phyloP scores from a whole-genome alignment of 2,113 vertebrate species.

The Notothenia rossii region DNA sequence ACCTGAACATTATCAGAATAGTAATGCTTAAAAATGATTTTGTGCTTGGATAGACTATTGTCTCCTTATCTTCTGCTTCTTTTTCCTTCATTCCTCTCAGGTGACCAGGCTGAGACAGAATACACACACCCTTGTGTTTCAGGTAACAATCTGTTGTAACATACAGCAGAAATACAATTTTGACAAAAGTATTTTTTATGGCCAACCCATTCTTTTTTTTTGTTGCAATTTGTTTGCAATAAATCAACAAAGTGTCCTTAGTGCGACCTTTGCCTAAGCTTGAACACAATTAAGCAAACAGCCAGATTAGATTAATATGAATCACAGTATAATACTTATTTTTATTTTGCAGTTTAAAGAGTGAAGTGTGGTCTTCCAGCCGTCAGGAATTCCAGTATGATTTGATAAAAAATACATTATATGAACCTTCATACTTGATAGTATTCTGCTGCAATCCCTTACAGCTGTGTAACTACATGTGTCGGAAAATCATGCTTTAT shows the following conservation, averaged over 20 bases:
- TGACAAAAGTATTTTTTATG: background rate
- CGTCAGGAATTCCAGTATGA: background rate
- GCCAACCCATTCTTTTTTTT: background rate
- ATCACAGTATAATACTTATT: background rate
- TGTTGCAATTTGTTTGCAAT: background rate
- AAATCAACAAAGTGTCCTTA: background rate
- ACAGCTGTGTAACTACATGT: background rate
- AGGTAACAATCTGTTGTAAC: constrained; percentile 23
- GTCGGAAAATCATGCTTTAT: background rate
- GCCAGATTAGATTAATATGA: background rate
- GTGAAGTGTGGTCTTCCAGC: background rate
- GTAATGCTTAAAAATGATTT: no score
- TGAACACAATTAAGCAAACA: background rate
- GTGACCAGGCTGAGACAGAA: constrained; percentile 71
- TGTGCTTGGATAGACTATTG: background rate
- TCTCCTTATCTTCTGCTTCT: background rate
- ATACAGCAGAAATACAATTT: background rate
- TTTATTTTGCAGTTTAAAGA: constrained; percentile 18
- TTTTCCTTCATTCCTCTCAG: constrained; percentile 48
- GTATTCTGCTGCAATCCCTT: background rate
- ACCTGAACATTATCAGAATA: background rate
- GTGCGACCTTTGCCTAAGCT: no score
- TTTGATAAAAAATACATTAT: background rate
- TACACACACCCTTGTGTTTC: constrained; percentile 62
- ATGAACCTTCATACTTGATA: background rate